Percentiles rank a stretch among this genome's conserved stretches.
Conservation (phyloP, 2,113 vertebrate species). For the Phainopepla nitens region DNA sequence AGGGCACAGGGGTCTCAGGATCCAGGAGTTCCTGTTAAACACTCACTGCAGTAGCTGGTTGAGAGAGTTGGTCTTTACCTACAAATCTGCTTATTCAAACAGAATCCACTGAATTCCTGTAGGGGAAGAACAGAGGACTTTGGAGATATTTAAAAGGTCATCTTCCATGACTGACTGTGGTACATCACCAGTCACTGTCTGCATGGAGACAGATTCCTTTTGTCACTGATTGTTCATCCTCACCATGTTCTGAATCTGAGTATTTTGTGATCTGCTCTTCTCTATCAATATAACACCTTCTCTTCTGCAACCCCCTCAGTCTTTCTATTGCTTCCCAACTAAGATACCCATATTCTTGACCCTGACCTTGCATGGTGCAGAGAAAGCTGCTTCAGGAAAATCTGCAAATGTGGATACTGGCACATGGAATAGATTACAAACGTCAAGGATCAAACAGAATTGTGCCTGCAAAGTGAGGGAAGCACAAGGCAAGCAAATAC, state of each 20-base stretch:
- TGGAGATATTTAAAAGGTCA: not conserved
- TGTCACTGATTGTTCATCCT: not conserved
- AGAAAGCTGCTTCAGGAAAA: not conserved
- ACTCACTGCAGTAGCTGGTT: not conserved
- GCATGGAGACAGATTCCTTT: not conserved
- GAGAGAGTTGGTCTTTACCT: not conserved
- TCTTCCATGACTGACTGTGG: not conserved
- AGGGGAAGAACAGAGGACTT: not conserved
- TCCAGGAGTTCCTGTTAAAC: rapidly evolving
- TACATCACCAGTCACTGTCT: not conserved
- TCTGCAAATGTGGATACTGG: not conserved
- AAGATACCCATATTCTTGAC: not conserved
- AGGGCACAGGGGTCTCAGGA: rapidly evolving
- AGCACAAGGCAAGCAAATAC: not conserved
- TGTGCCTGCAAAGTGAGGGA: not conserved
- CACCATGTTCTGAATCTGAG: not conserved
- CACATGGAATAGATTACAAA: not conserved
- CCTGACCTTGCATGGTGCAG: not conserved
- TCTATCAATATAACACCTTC: not conserved
- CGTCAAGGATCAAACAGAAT: not conserved
- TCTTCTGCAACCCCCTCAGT: not conserved
- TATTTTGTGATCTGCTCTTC: not conserved
- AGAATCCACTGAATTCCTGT: not conserved
- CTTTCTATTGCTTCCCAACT: not conserved
- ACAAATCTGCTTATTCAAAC: not conserved